Evolutionary conservation across 2,797 vertebrate species (phyloP).

Genomic region (Alosa sapidissima): DNA sequence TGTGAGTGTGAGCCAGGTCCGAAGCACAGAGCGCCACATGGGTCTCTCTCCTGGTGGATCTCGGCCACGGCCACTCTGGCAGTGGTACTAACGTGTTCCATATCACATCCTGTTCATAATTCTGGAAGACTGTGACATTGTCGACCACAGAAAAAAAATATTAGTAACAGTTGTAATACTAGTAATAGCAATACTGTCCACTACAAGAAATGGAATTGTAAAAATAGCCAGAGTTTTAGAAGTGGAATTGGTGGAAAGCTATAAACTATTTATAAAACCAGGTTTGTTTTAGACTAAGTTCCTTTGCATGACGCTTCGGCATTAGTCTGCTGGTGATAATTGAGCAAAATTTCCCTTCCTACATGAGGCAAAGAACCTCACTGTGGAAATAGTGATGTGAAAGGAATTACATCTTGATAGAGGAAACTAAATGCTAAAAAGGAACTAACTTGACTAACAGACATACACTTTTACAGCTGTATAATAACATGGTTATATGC

Average conservation of each 20-base stretch:
- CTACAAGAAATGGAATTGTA: not conserved
- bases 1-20: not conserved
- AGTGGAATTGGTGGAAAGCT: conserved; percentile 34
- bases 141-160: not conserved
- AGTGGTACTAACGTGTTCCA: not conserved
- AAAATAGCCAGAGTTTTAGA: conserved; percentile 26
- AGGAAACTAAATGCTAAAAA: not conserved
- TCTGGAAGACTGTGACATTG: not conserved
- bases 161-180: not conserved
- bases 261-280: conserved; percentile 42
- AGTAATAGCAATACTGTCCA: not conserved
- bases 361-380: not conserved
- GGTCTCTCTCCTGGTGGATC: not conserved
- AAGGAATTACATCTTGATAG: not conserved
- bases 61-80: not conserved
- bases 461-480: not conserved
- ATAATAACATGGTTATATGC: not conserved
- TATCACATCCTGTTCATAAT: not conserved
- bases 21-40: conserved; percentile 1
- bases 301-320: conserved; percentile 29
- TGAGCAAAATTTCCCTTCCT: not conserved
- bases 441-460: not conserved
- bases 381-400: conserved; percentile 1
- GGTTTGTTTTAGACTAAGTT: conserved; percentile 17
- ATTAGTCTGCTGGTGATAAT: not conserved